Evolutionary conservation across 2,888 invertebrate species (phyloP).

Genomic region (Melinopterus prodromus): DNA sequence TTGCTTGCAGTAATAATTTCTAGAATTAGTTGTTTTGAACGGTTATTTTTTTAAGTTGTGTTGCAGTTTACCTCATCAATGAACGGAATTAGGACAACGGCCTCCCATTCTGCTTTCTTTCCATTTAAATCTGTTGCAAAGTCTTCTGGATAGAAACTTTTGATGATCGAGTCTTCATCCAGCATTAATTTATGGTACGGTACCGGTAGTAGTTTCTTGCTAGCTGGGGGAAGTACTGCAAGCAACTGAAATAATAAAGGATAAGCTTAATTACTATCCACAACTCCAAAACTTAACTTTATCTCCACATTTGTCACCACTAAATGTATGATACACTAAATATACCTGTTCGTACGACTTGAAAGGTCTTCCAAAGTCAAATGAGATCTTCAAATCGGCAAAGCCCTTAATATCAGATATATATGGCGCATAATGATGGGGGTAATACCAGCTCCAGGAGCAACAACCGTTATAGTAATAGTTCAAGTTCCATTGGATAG

Average conservation of each 20-base stretch:
- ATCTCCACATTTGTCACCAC: background rate
- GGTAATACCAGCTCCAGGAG: constrained; percentile 99
- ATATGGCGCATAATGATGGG: constrained; percentile 96
- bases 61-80: constrained; percentile 76
- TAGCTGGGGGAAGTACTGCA: constrained; percentile 89
- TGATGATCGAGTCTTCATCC: constrained; percentile 79
- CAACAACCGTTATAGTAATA: constrained; percentile 97
- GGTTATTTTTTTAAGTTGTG: background rate
- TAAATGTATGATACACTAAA: background rate
- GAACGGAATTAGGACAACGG: constrained; percentile 91
- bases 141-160: constrained; percentile 88
- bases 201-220: constrained; percentile 77
- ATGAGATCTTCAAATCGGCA: constrained; percentile 73
- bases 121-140: constrained; percentile 97
- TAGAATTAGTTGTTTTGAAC: constrained; percentile 50
- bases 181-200: constrained; percentile 84
- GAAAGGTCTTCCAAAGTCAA: constrained; percentile 87
- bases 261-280: constrained; percentile 28
- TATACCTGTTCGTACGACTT: constrained; percentile 87
- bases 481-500: constrained; percentile 95
- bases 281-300: constrained; percentile 10
- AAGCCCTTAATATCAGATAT: constrained; percentile 92
- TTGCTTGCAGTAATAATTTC: constrained; percentile 76
- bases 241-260: constrained; percentile 67
- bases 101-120: constrained; percentile 96